Evolutionary conservation across 2,797 vertebrate genomes (phyloP).

Genomic region (Chloroceryle amazona): DNA sequence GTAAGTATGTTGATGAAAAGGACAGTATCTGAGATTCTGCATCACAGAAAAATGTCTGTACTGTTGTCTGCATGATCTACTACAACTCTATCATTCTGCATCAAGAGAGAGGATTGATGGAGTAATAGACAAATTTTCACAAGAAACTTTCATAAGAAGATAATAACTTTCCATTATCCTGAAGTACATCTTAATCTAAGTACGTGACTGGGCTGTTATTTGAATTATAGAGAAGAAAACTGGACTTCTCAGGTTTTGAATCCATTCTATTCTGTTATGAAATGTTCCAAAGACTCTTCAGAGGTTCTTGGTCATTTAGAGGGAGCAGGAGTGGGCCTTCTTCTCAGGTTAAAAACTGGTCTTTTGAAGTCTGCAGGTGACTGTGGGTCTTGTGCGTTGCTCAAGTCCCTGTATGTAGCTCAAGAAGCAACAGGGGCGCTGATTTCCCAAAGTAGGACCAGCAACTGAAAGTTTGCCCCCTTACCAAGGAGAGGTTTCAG

Average conservation of each 20-base stretch:
- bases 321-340: background rate
- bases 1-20: background rate
- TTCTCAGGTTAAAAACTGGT: background rate
- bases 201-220: conserved; percentile 28
- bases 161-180: conserved; percentile 41
- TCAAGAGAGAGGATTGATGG: background rate
- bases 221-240: conserved; percentile 21
- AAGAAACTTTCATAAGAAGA: conserved; percentile 1
- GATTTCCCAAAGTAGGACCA: background rate
- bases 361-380: background rate
- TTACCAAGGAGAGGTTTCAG: background rate
- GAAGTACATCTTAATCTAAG: conserved; percentile 47
- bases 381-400: fast-evolving
- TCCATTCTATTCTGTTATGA: background rate
- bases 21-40: background rate
- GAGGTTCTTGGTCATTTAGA: background rate
- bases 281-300: background rate
- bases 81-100: background rate
- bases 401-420: background rate
- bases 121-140: conserved; percentile 8
- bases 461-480: background rate
- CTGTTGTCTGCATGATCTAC: background rate
- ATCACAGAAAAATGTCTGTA: background rate
- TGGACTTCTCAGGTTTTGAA: background rate
- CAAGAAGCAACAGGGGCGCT: fast-evolving